phyloP scores from a whole-genome alignment of 2,888 invertebrate species.

The Xanthia icteritia region DNA sequence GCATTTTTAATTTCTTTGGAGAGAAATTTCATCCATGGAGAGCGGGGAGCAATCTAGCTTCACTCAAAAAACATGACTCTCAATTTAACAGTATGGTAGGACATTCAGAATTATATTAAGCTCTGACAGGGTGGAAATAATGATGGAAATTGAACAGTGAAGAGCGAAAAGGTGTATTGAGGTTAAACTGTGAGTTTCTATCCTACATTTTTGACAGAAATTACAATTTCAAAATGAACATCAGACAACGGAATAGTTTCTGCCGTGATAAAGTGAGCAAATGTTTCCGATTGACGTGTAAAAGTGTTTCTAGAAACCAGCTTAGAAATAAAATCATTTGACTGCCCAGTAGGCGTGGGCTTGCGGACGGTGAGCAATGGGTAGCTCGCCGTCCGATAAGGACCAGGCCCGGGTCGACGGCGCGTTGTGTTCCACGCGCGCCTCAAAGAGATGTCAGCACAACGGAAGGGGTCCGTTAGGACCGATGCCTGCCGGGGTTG shows the following conservation, averaged over 20 bases:
- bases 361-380: too few species aligned
- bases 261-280: not conserved
- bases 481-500: too few species aligned
- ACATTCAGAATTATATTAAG: too few species aligned
- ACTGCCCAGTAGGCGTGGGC: too few species aligned
- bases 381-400: too few species aligned
- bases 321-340: too few species aligned
- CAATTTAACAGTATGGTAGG: not conserved
- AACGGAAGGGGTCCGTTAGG: too few species aligned
- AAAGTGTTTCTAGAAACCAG: too few species aligned
- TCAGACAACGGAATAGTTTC: not conserved
- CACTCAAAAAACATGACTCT: not conserved
- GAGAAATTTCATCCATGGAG: not conserved
- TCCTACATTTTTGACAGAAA: not conserved
- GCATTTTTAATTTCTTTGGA: not conserved
- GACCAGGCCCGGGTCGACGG: too few species aligned
- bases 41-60: too few species aligned
- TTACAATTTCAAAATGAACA: not conserved
- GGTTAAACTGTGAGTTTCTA: not conserved
- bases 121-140: not conserved
- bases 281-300: not conserved
- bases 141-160: not conserved
- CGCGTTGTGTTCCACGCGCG: too few species aligned
- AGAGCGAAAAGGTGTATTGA: not conserved
- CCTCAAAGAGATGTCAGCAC: too few species aligned